phyloP scores from a whole-genome alignment of 53 echinoderm and acorn worm genomes.

The Holothuria leucospilota region DNA sequence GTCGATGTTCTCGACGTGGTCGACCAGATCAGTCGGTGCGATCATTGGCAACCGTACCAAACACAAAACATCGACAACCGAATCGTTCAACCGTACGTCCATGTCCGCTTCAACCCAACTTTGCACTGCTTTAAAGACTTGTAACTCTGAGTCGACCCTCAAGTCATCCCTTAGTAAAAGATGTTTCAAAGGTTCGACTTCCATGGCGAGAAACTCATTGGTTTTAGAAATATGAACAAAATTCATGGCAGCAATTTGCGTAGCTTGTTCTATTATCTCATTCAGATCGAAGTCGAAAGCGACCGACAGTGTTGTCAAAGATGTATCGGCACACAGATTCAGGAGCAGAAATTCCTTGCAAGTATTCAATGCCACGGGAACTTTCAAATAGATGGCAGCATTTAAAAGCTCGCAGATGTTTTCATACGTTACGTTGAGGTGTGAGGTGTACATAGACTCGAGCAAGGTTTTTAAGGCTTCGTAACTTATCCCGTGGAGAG shows the following conservation, averaged over 20 bases:
- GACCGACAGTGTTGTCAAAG: conserved; percentile 75
- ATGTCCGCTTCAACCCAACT: conserved; percentile 77
- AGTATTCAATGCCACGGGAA: conserved; percentile 66
- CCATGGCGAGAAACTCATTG: conserved; percentile 74
- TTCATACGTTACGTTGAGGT: conserved; percentile 70
- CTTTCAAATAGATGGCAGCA: conserved; percentile 76
- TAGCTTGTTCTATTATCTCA: conserved; percentile 67
- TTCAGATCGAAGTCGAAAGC: conserved; percentile 76
- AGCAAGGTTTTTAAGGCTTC: conserved; percentile 75
- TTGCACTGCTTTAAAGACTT: conserved; percentile 59
- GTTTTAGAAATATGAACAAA: conserved; percentile 62
- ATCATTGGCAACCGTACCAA: conserved; percentile 89
- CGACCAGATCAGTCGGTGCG: conserved; percentile 82
- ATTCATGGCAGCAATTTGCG: conserved; percentile 66
- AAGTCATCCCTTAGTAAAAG: conserved; percentile 82
- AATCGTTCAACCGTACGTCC: conserved; percentile 35
- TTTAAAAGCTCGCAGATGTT: conserved; percentile 81
- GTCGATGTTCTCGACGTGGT: conserved; percentile 84
- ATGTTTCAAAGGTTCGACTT: conserved; percentile 61
- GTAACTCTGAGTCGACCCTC: conserved; percentile 74
- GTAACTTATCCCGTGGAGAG: conserved; percentile 82
- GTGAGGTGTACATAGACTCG: conserved; percentile 88
- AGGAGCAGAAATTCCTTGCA: conserved; percentile 78
- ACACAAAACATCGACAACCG: conserved; percentile 47
- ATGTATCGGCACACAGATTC: conserved; percentile 67